These are phyloP conservation scores for Mormyrus lacerda DNA, from an alignment of 2,113 vertebrate genomes.

Conservation along the genomic window DNA sequence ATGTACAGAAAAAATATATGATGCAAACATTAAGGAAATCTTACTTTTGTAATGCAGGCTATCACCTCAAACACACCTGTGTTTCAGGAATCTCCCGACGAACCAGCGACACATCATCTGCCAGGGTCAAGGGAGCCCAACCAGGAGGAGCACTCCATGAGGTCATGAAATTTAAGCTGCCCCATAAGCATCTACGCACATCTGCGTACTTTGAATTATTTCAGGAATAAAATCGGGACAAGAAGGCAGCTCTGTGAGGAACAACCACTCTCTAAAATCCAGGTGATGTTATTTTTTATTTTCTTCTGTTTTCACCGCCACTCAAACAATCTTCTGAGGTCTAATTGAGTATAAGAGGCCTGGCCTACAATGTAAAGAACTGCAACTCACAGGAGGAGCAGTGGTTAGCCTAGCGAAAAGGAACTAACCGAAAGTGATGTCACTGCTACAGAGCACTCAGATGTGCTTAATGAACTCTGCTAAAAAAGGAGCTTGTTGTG, in stretches of 20 bases:
- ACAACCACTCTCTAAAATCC: not conserved
- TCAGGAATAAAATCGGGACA: not conserved
- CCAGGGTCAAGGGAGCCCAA: not conserved
- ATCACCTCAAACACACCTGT: not conserved
- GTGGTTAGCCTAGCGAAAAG: not conserved
- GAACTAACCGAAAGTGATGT: slow-evolving; percentile 9
- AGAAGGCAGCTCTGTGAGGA: not conserved
- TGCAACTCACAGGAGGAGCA: not conserved
- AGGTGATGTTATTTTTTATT: not conserved
- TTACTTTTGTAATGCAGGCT: not conserved
- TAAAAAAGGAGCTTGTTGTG: not conserved
- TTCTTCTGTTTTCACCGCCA: not conserved
- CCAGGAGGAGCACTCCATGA: not conserved
- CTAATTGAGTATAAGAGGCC: not conserved
- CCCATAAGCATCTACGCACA: not conserved
- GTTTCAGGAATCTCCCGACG: not conserved
- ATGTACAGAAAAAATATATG: not conserved
- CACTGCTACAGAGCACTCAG: not conserved
- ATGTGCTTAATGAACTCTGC: not conserved
- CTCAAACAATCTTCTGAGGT: not conserved
- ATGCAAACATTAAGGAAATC: not conserved
- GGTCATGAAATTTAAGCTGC: not conserved
- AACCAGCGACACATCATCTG: slow-evolving; percentile 3
- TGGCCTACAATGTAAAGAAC: not conserved
- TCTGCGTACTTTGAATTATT: not conserved